Conservation (phyloP, 2,113 vertebrate genomes). For the Thymallus thymallus region DNA sequence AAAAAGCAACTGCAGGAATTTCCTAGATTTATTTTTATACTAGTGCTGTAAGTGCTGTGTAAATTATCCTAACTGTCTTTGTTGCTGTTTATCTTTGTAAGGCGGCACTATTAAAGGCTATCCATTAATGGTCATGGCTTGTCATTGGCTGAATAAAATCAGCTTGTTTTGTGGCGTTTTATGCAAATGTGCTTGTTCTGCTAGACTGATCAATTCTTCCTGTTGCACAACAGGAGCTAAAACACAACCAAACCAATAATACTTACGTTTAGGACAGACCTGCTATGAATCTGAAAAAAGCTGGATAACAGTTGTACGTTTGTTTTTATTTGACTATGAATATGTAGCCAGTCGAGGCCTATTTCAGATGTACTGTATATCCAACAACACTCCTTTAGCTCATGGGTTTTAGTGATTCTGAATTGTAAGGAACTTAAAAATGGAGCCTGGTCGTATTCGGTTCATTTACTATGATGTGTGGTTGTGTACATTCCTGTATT, state of each 20-base stretch:
- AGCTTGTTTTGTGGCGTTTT: slow-evolving; percentile 67
- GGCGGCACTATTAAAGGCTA: slow-evolving; percentile 72
- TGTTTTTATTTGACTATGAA: too few species aligned
- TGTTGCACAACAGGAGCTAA: slow-evolving; percentile 65
- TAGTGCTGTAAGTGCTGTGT: slow-evolving; percentile 82
- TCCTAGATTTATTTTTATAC: slow-evolving; percentile 80
- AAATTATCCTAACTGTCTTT: slow-evolving; percentile 81
- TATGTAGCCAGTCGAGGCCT: too few species aligned
- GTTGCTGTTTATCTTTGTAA: slow-evolving; percentile 78
- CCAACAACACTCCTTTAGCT: too few species aligned
- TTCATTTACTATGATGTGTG: too few species aligned
- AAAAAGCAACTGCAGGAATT: slow-evolving; percentile 77
- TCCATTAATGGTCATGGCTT: slow-evolving; percentile 71
- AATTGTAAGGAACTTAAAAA: too few species aligned
- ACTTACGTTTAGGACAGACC: slow-evolving; percentile 41
- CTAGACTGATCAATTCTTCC: slow-evolving; percentile 50
- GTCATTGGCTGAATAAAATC: slow-evolving; percentile 75
- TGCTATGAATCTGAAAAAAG: too few species aligned
- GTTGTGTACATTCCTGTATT: slow-evolving; percentile 15
- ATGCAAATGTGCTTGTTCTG: slow-evolving; percentile 63
- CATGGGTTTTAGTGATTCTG: too few species aligned
- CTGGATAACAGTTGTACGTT: slow-evolving; percentile 4
- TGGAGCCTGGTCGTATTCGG: too few species aligned
- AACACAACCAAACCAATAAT: slow-evolving; percentile 70
- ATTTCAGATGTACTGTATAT: too few species aligned